phyloP scores from a whole-genome alignment of 2,888 invertebrate species.

The Trissolcus japonicus region DNA sequence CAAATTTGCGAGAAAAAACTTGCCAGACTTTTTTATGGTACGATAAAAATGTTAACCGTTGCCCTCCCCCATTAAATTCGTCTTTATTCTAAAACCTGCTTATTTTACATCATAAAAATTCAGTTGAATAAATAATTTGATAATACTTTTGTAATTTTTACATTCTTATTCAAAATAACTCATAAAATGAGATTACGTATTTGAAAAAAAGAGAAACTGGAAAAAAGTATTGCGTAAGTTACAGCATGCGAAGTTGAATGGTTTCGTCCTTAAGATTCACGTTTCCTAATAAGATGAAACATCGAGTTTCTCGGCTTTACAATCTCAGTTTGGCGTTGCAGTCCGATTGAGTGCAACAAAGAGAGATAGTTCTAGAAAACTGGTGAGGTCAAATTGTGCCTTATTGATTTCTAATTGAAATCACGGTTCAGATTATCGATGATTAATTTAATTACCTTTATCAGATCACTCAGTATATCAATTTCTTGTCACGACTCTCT shows the following conservation, averaged over 20 bases:
- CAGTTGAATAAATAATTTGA: no score
- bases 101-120: no score
- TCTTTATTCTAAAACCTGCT: no score
- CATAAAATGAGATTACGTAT: no score
- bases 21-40: no score
- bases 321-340: constrained; percentile 15
- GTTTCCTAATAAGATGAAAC: constrained; percentile 32
- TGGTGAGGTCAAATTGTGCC: constrained; percentile 12
- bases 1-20: no score
- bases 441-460: constrained; percentile 24
- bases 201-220: not conserved
- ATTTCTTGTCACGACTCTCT: constrained; percentile 10
- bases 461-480: constrained; percentile 17
- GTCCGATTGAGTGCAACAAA: not conserved
- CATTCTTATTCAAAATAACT: no score
- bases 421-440: constrained; percentile 4
- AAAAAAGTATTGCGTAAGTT: constrained; percentile 10
- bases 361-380: not conserved
- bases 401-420: constrained; percentile 33
- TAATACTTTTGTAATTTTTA: no score
- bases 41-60: no score
- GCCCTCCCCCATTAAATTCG: no score
- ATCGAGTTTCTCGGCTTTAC: constrained; percentile 2
- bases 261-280: constrained; percentile 4
- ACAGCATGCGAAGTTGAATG: no score